phyloP scores from a whole-genome alignment of 2,113 vertebrate species.

The Fulica atra region DNA sequence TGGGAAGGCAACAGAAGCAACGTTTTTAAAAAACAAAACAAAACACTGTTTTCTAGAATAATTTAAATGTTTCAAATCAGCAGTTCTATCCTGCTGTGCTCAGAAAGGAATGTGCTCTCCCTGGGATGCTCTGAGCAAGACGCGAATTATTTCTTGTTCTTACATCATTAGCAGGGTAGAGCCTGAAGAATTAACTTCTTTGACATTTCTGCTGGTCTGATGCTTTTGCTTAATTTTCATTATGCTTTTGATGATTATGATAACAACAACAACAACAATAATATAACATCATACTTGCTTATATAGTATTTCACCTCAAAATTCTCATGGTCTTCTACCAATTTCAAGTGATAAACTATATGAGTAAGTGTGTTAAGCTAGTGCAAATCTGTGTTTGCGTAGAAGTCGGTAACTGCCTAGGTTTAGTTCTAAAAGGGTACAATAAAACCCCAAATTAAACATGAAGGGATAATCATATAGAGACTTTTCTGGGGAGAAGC shows the following conservation, averaged over 20 bases:
- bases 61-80: neutral
- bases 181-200: neutral
- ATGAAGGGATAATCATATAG: neutral
- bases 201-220: neutral
- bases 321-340: neutral
- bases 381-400: neutral
- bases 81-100: neutral
- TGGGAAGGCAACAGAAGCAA: neutral
- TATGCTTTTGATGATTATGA: too few relatives aligned
- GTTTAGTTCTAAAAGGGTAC: neutral
- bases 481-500: neutral
- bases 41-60: neutral
- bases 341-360: neutral
- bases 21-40: neutral
- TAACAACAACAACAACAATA: too few relatives aligned
- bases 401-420: neutral
- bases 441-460: neutral
- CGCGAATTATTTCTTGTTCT: neutral
- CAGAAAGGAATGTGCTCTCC: neutral
- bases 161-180: neutral
- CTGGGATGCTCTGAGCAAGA: neutral
- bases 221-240: neutral
- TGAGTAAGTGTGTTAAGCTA: neutral
- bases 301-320: neutral
- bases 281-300: neutral